A percentile compares a stretch with the other conserved stretches of the same genome.
phyloP scores from a whole-genome alignment of 2,797 vertebrate genomes.

The Schizopygopsis malacanthus region DNA sequence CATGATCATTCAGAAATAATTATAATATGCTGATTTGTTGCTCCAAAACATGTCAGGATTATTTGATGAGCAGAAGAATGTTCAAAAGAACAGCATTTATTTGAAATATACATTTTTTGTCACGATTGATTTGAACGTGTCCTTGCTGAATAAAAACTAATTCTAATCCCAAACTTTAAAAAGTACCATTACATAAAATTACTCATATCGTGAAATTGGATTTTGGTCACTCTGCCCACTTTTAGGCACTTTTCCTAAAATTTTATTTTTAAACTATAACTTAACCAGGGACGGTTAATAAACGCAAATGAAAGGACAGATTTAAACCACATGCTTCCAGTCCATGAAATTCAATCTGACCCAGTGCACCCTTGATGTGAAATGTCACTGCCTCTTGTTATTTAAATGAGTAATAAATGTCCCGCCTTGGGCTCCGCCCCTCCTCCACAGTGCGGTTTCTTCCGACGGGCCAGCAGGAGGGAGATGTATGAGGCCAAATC shows the following conservation, averaged over 20 bases:
- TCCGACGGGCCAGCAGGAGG: slow-evolving; percentile 93
- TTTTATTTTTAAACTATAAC: neutral
- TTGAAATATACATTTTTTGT: neutral
- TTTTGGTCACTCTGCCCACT: neutral
- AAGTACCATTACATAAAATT: neutral
- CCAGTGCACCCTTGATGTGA: neutral
- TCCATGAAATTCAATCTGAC: neutral
- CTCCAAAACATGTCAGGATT: neutral
- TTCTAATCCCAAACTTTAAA: neutral
- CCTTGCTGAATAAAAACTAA: neutral
- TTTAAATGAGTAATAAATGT: slow-evolving; percentile 37
- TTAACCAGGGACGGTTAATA: neutral
- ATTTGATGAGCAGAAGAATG: neutral
- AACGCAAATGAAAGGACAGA: neutral
- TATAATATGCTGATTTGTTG: neutral
- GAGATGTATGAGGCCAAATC: slow-evolving; percentile 98
- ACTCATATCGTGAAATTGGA: neutral
- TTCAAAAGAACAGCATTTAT: neutral
- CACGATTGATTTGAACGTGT: neutral
- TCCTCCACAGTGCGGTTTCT: slow-evolving; percentile 94
- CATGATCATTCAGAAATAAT: neutral
- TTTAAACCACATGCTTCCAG: slow-evolving; percentile 21
- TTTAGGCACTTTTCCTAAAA: neutral
- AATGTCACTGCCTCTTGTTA: slow-evolving; percentile 40
- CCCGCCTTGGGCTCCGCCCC: slow-evolving; percentile 65